Base-by-base conservation (phyloP, 2,113 vertebrate genomes). In the Clupea harengus region DNA sequence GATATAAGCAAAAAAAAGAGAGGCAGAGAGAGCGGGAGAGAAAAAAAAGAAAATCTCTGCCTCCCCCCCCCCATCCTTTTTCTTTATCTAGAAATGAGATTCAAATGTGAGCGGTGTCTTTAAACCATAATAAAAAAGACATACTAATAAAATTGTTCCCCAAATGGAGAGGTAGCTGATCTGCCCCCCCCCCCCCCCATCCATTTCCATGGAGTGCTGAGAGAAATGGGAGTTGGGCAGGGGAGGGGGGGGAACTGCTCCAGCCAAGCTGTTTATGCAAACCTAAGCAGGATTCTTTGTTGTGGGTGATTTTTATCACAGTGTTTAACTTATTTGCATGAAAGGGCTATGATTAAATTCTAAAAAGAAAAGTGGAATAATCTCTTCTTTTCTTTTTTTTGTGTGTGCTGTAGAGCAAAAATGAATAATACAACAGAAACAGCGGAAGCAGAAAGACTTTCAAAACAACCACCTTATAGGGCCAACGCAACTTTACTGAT, bases 1-100 rank as follows among this genome's bases (percentile, higher is more conserved):
- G 95, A 97, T 95, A 96, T 93, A 96, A 96, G 95, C 95, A 95
- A 95, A 54, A 81, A 95, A 95, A 96, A 49, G 47, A 10, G 47
- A 49, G 47, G 1, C 9, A 49, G 47, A 49, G 47, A 49, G 95
- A 96, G 95, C 96, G 93, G 94, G 89, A 94, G 87, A 94, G 94
- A 92, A 92, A 93, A 94, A 90, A 91, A 92, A 72, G 2, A 32
- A 72, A 72, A 11, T 28, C 90, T 64, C 57, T 82, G 78, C 49
- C 89, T 88, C 85, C 90, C 88, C 80, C 45, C 90, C 83, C 87
- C 89, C 90, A 88, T 89, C 93, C 92, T 91, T 88, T 88, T 88
- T 90, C 93, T 93, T 93, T 94, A 95, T 95, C 92, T 91, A 89
- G 92, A 94, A 94, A 94, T 88, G 88, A 93, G 91, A 95, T 95